A percentile compares a stretch with the other conserved stretches of the same genome.
Conservation (phyloP, 2,888 invertebrate species). For the Diaprepes abbreviatus region DNA sequence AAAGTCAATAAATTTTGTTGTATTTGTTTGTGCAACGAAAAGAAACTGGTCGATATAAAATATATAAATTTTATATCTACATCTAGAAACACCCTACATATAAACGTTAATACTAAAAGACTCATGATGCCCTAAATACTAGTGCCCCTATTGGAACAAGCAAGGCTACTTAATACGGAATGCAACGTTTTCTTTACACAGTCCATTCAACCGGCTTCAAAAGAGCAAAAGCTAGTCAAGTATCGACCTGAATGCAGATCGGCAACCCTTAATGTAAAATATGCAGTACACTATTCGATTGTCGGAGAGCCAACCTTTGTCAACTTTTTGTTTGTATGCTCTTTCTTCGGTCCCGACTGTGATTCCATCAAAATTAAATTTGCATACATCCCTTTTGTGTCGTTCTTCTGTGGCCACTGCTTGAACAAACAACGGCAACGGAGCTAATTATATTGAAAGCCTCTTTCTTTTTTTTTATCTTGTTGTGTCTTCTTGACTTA, state of each 20-base stretch:
- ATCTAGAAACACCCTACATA: too few species aligned
- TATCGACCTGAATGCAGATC: constrained; percentile 66
- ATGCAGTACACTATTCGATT: constrained; percentile 63
- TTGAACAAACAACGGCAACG: constrained; percentile 32
- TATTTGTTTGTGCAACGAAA: too few species aligned
- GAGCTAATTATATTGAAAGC: constrained; percentile 45
- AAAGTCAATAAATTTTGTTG: too few species aligned
- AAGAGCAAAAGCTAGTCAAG: constrained; percentile 65
- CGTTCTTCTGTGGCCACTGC: constrained; percentile 39
- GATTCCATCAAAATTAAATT: constrained; percentile 64
- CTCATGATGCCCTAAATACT: too few species aligned
- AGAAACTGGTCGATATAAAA: too few species aligned
- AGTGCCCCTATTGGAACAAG: not conserved
- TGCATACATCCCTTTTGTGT: constrained; percentile 59
- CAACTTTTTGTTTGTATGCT: constrained; percentile 61
- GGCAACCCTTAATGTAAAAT: constrained; percentile 62
- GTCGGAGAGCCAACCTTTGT: constrained; percentile 58
- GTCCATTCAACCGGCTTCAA: constrained; percentile 57
- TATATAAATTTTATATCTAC: too few species aligned
- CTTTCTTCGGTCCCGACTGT: constrained; percentile 61
- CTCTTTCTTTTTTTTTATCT: constrained; percentile 6
- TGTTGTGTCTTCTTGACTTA: not conserved
- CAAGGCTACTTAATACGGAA: not conserved
- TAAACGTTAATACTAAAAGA: too few species aligned
- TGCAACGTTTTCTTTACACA: not conserved